Conservation (phyloP, 2,797 vertebrate species). For the Malurus leucopterus region DNA sequence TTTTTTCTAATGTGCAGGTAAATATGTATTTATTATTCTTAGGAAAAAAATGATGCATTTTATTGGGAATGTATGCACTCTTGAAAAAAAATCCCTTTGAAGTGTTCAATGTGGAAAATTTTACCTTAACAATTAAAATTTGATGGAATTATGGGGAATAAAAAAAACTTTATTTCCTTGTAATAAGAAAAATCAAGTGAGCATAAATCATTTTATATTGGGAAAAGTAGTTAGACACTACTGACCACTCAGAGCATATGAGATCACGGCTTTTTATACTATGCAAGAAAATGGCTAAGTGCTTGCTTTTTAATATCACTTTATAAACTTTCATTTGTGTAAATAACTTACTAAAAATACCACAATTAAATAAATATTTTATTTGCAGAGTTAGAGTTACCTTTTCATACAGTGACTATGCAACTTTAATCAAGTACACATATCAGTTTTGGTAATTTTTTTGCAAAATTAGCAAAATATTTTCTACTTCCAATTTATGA, state of each 20-base stretch:
- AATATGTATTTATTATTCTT: not conserved
- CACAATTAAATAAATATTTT: not conserved
- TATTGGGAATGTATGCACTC: not conserved
- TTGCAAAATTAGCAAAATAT: not conserved
- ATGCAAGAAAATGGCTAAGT: not conserved
- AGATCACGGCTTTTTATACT: not conserved
- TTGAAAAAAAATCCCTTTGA: not conserved
- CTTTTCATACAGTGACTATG: not conserved
- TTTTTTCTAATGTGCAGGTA: not conserved
- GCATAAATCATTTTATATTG: not conserved
- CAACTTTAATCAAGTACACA: not conserved
- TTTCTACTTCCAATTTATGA: not conserved
- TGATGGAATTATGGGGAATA: not conserved
- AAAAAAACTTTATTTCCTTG: not conserved
- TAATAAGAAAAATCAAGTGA: not conserved
- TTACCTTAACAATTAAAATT: not conserved
- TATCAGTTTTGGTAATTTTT: not conserved
- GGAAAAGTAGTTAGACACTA: not conserved
- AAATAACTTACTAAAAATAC: not conserved
- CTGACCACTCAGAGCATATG: not conserved
- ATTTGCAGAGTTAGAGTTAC: not conserved
- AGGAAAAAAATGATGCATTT: not conserved
- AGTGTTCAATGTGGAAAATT: not conserved
- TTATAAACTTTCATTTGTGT: not conserved
- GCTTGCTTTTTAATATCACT: not conserved